Evolutionary conservation across 2,888 invertebrate genomes (phyloP).

Genomic region (Drosophila tripunctata): DNA sequence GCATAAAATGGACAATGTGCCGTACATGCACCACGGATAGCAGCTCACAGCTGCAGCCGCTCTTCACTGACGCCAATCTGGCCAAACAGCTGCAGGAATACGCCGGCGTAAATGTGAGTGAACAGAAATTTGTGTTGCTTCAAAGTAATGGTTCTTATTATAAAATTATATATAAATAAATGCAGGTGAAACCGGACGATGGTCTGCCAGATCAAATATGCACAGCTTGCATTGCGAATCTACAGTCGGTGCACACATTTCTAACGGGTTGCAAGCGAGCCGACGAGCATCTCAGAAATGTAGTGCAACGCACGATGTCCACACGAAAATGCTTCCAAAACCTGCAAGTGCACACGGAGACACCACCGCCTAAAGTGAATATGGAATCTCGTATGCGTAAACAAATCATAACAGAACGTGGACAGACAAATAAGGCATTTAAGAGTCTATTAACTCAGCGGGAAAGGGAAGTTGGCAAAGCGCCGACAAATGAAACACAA

Average conservation of each 20-base stretch:
- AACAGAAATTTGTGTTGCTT: background rate
- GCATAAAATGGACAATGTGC: conserved; percentile 81
- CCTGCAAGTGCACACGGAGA: background rate
- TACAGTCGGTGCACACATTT: conserved; percentile 43
- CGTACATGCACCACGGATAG: conserved; percentile 67
- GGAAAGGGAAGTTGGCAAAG: background rate
- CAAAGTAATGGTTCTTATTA: too few relatives aligned
- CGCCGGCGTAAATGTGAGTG: conserved; percentile 70
- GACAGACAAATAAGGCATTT: background rate
- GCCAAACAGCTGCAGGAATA: conserved; percentile 71
- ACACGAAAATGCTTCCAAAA: conserved; percentile 27
- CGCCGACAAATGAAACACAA: background rate
- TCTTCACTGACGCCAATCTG: conserved; percentile 49
- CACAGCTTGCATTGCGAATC: conserved; percentile 27
- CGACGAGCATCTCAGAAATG: conserved; percentile 42
- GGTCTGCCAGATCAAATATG: conserved; percentile 79
- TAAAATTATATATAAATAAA: background rate
- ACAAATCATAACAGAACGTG: conserved; percentile 1
- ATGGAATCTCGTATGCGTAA: conserved; percentile 5
- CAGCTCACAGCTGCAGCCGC: conserved; percentile 54
- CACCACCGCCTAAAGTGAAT: background rate
- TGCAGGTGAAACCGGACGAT: conserved; percentile 68
- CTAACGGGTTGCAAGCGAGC: conserved; percentile 43
- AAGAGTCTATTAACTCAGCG: background rate
- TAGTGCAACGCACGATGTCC: conserved; percentile 58